Conservation (phyloP, 2,888 invertebrate species). For the Galeopsomyia nigrocyanea region DNA sequence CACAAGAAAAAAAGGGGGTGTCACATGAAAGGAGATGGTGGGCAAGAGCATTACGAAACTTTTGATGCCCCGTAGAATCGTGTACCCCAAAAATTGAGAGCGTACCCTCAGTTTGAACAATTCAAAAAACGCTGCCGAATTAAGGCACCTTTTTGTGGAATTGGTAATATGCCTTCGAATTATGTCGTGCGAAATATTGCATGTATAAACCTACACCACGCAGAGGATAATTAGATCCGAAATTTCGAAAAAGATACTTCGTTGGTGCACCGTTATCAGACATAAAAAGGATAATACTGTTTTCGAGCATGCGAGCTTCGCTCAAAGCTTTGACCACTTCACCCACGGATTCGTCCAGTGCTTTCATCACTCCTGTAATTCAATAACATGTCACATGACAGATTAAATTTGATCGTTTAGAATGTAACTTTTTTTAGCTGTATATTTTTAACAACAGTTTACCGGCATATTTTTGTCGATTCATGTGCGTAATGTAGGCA, state of each 20-base stretch:
- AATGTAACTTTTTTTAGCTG: too few species aligned
- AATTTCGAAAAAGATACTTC: conserved; percentile 69
- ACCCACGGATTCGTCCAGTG: conserved; percentile 75
- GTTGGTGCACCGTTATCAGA: conserved; percentile 75
- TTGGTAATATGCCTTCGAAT: too few species aligned
- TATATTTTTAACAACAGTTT: conserved; percentile 50
- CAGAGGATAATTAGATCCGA: conserved; percentile 75
- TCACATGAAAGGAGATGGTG: too few species aligned
- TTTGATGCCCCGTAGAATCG: too few species aligned
- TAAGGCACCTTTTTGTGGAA: too few species aligned
- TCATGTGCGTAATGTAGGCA: conserved; percentile 77
- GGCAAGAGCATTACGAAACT: too few species aligned
- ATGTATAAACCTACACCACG: conserved; percentile 70
- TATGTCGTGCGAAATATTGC: too few species aligned
- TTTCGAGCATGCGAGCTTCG: conserved; percentile 70
- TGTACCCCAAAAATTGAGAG: too few species aligned
- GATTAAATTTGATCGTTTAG: too few species aligned
- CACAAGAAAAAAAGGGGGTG: too few species aligned
- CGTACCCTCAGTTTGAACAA: too few species aligned
- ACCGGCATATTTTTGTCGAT: conserved; percentile 83
- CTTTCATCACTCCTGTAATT: conserved; percentile 72
- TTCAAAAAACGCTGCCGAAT: too few species aligned
- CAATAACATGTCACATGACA: background rate
- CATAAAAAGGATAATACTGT: conserved; percentile 75
- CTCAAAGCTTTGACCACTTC: conserved; percentile 70